phyloP scores from a whole-genome alignment of 2,797 vertebrate genomes.

The Telmatherina bonti region DNA sequence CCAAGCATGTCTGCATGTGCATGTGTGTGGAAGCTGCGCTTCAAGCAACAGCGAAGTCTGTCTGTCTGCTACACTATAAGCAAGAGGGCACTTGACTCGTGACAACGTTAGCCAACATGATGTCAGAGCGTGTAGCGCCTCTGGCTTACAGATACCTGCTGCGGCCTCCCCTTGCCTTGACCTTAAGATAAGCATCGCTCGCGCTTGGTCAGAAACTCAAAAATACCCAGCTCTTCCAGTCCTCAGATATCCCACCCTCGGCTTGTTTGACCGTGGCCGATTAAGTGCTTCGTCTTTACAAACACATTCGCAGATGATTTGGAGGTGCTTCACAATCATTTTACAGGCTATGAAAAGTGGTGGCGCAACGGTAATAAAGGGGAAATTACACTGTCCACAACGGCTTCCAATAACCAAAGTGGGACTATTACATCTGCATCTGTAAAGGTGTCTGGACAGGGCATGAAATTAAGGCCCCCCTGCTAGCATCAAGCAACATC shows the following conservation, averaged over 20 bases:
- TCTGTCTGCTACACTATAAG: slow-evolving; percentile 51
- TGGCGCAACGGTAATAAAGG: slow-evolving; percentile 9
- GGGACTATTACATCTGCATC: slow-evolving; percentile 28
- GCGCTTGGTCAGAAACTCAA: background rate
- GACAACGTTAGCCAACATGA: slow-evolving; percentile 58
- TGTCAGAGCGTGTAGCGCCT: slow-evolving; percentile 35
- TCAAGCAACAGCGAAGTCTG: slow-evolving; percentile 48
- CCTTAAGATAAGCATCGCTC: slow-evolving; percentile 23
- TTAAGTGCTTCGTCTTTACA: background rate
- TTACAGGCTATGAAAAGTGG: background rate
- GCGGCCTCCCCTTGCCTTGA: slow-evolving; percentile 48
- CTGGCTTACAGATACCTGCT: slow-evolving; percentile 55
- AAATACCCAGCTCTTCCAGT: slow-evolving; percentile 15
- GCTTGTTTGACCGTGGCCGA: background rate
- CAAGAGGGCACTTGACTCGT: slow-evolving; percentile 44
- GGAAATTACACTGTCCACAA: slow-evolving; percentile 25
- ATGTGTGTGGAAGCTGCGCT: slow-evolving; percentile 23
- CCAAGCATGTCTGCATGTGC: slow-evolving; percentile 41
- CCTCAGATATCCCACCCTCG: background rate
- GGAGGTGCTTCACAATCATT: slow-evolving; percentile 12
- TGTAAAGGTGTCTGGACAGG: slow-evolving; percentile 48
- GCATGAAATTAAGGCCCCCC: slow-evolving; percentile 57
- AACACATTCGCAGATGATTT: slow-evolving; percentile 15
- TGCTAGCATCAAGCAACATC: slow-evolving; percentile 30
- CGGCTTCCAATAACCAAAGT: slow-evolving; percentile 23